These are phyloP conservation scores for Drosophila emarginata DNA, from an alignment of 2,888 invertebrate genomes.

Conservation along the genomic window DNA sequence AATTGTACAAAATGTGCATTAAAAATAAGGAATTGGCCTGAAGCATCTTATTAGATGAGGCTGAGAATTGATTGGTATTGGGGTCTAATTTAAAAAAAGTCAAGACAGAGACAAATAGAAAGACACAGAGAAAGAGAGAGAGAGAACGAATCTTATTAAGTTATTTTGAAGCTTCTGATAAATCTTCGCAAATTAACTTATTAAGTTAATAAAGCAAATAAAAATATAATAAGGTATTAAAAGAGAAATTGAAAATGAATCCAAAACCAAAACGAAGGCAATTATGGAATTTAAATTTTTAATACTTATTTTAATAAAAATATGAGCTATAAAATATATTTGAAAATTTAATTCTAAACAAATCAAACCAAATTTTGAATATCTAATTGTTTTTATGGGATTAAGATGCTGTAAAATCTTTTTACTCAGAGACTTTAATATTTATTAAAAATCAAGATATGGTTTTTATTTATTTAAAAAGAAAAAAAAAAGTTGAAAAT, in stretches of 20 bases:
- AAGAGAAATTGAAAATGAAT: background rate
- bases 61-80: slow-evolving; percentile 34
- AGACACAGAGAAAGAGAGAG: background rate
- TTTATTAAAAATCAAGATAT: too few relatives aligned
- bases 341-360: too few relatives aligned
- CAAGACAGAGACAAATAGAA: background rate
- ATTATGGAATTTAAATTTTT: too few relatives aligned
- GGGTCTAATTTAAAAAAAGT: background rate
- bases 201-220: background rate
- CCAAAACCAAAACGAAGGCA: background rate
- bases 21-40: slow-evolving; percentile 8
- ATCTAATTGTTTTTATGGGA: too few relatives aligned
- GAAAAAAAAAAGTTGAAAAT: too few relatives aligned
- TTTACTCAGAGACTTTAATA: too few relatives aligned
- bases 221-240: slow-evolving; percentile 29
- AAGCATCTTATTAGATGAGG: slow-evolving; percentile 38
- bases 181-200: background rate
- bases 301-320: too few relatives aligned
- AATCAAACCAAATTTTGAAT: too few relatives aligned
- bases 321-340: too few relatives aligned
- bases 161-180: background rate
- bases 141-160: background rate
- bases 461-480: too few relatives aligned
- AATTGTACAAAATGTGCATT: background rate
- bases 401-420: too few relatives aligned